Evolutionary conservation across 2,797 vertebrate species (phyloP), one percentile per base, ranked within the genome.

Genomic region (Danio choprae): DNA sequence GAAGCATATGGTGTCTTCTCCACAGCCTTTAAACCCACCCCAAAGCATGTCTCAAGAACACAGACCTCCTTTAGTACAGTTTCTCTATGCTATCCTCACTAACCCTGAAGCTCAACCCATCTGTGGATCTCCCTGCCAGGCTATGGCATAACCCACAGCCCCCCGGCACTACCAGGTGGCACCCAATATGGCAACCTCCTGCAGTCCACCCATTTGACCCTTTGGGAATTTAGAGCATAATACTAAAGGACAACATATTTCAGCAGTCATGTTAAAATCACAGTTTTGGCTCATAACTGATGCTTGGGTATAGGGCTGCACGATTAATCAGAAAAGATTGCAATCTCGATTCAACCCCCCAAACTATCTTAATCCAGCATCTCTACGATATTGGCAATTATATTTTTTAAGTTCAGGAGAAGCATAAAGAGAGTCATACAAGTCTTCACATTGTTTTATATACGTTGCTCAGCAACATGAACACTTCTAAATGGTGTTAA

Each of bases 1-100:
- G 64, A 74, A 89, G 83, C 91, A 92, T 91, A 92, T 92, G 91
- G 87, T 75, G 43, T 43, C 29, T 40, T 74, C 43, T 62, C 18
- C 36, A 64, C 41, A 41, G 15, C 84, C 87, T 89, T 88, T 1
- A 78, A 81, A 88, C 87, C 88, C 38, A 46, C 48, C 36, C 9
- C 29, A 74, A 73, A 77, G 77, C 70, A 41, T 79, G 77, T 53
- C 67, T 78, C 43, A 56, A 51, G 67, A 50, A 56, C 62, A 68
- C 40, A 53, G 16, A 72, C 58, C 56, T 83, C 75, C 48, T 78
- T 79, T 20, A 12, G 51, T 77, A 73, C 77, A 44, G 68, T 22
- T 20, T 62, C 84, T 77, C 75, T 48, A 7, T 43, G 12, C n/a
- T 55, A 53, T 67, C 72, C 70, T 55, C 43, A 36, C 59, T 70